Evolutionary conservation across 2,113 vertebrate genomes (phyloP).

Genomic region (zebrafish (Danio rerio)): GRCz12tu NC_133193.1:22119001-22119500

Average conservation of each 20-base stretch:
- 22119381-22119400: conserved; percentile 82
- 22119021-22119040: conserved; percentile 46
- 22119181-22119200: conserved; percentile 80
- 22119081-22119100: conserved; percentile 48
- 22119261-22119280: neutral
- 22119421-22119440: conserved; percentile 84
- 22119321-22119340: conserved; percentile 76
- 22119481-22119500: conserved; percentile 35
- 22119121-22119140: conserved; percentile 47
- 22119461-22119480: conserved; percentile 85
- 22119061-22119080: conserved; percentile 19
- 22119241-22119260: too few relatives aligned
- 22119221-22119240: neutral
- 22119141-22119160: conserved; percentile 68
- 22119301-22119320: conserved; percentile 74
- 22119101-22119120: neutral
- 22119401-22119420: conserved; percentile 76
- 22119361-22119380: conserved; percentile 93
- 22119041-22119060: conserved; percentile 36
- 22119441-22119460: conserved; percentile 87
- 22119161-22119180: conserved; percentile 74
- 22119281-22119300: neutral
- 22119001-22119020: neutral
- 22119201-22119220: conserved; percentile 43
- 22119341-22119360: conserved; percentile 82